Percentiles rank a stretch among this genome's conserved stretches.
These are phyloP conservation scores for Chamaea fasciata DNA, from an alignment of 2,113 vertebrate genomes.

Conservation along the genomic window DNA sequence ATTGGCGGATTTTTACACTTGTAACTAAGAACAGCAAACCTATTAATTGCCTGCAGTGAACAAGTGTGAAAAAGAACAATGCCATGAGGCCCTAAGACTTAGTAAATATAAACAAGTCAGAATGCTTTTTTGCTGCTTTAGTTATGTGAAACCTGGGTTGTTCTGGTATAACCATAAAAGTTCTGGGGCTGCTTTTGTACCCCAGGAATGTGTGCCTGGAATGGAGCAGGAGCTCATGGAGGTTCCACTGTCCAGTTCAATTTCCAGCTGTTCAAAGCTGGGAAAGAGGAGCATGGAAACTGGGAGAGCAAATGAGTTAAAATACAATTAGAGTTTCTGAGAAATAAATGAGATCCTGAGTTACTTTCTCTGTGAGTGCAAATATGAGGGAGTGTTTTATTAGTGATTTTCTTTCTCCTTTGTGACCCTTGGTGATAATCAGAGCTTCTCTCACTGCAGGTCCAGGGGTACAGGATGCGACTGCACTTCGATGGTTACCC, in stretches of 20 bases:
- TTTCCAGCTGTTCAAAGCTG: neutral
- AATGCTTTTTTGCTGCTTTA: neutral
- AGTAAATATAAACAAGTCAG: neutral
- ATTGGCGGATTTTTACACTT: neutral
- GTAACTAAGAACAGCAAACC: neutral
- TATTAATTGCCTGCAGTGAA: neutral
- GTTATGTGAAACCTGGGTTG: neutral
- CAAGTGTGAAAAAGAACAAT: neutral
- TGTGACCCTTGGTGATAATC: neutral
- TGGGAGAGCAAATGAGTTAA: neutral
- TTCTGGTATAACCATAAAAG: neutral
- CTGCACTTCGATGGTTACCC: constrained; percentile 90
- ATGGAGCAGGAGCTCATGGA: neutral
- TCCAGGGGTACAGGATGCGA: constrained; percentile 84
- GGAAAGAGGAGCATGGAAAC: neutral
- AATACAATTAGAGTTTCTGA: neutral
- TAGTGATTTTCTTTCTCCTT: neutral
- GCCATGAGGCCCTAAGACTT: neutral
- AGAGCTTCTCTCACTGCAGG: constrained; percentile 55
- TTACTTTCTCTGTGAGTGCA: neutral
- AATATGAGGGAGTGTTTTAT: neutral
- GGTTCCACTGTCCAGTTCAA: neutral
- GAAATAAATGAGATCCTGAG: neutral
- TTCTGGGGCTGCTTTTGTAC: neutral
- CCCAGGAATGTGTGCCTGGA: neutral